These are phyloP conservation scores for Bubo bubo DNA, from an alignment of 2,113 vertebrate species.

Conservation along the genomic window DNA sequence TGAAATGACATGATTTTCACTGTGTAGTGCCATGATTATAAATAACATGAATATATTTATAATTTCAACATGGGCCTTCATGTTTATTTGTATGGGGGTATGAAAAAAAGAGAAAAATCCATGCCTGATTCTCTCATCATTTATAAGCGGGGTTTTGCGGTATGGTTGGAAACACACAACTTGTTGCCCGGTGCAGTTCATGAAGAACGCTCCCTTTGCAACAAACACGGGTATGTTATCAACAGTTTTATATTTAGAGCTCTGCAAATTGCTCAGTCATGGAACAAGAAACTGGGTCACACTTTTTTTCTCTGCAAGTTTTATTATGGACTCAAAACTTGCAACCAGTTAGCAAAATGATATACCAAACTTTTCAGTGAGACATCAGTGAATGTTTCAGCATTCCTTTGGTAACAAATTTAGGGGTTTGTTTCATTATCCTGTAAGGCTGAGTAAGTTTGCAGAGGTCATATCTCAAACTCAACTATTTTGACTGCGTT, in stretches of 20 bases:
- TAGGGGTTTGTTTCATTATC: background rate
- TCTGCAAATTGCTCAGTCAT: background rate
- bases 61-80: slow-evolving; percentile 18
- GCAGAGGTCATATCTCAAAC: background rate
- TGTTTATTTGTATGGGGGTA: background rate
- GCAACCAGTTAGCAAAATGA: background rate
- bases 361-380: background rate
- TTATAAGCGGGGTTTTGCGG: background rate
- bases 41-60: slow-evolving; percentile 66
- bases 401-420: background rate
- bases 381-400: background rate
- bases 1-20: slow-evolving; percentile 23
- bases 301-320: background rate
- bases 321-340: background rate
- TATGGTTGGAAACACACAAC: background rate
- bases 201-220: background rate
- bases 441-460: background rate
- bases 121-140: background rate
- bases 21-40: slow-evolving; percentile 65
- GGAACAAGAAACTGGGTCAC: slow-evolving; percentile 27
- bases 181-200: background rate
- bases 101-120: background rate
- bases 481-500: background rate
- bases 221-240: background rate
- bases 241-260: slow-evolving; percentile 49